These are phyloP conservation scores for Puntigrus tetrazona DNA, from an alignment of 2,113 vertebrate genomes.

Conservation along the genomic window DNA sequence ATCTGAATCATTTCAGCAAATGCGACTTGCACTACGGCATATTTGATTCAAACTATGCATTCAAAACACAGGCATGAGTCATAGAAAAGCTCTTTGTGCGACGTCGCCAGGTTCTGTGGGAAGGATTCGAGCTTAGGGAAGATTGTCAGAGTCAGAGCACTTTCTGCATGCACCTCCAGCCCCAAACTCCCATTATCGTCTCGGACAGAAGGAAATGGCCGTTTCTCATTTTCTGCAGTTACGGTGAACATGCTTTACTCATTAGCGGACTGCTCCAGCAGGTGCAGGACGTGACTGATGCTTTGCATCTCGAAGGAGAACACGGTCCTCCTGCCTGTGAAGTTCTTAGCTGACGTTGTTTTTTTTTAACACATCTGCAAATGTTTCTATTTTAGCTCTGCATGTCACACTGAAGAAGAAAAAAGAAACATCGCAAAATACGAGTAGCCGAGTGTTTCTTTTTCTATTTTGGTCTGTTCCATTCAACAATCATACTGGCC, in stretches of 20 bases:
- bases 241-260: not conserved
- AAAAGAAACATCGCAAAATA: not conserved
- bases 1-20: not conserved
- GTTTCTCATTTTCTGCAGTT: not conserved
- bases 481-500: not conserved
- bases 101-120: constrained; percentile 26
- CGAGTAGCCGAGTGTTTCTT: not conserved
- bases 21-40: not conserved
- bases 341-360: not conserved
- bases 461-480: not conserved
- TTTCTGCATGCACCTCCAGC: not conserved
- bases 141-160: not conserved
- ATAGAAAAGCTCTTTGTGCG: not conserved
- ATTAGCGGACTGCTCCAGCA: not conserved
- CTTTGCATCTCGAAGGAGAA: not conserved
- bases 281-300: not conserved
- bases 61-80: constrained; percentile 29
- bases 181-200: not conserved
- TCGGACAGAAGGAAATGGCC: not conserved
- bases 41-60: constrained; percentile 2
- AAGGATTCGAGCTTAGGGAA: not conserved
- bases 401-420: not conserved
- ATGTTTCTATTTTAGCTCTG: not conserved
- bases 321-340: not conserved
- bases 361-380: constrained; percentile 6